Evolutionary conservation across 2,888 invertebrate species (phyloP).

Genomic region (Cosmorhoe ocellata): DNA sequence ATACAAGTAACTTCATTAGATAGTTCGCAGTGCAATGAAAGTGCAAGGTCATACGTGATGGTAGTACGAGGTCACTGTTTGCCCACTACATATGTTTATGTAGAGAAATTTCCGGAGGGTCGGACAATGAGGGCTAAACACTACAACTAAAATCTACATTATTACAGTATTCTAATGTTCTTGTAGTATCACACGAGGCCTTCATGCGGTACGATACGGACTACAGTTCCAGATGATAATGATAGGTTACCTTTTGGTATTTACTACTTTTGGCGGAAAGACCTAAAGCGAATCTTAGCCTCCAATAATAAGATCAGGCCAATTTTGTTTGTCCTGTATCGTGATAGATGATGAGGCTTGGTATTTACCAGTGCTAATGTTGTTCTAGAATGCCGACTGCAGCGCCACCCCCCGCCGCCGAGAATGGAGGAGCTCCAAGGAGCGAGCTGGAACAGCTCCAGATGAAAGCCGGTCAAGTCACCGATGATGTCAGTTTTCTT

Average conservation of each 20-base stretch:
- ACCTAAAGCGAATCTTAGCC: too few relatives aligned
- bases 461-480: constrained; percentile 90
- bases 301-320: too few relatives aligned
- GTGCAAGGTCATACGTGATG: constrained; percentile 38
- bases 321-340: too few relatives aligned
- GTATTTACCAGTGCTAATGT: constrained; percentile 7
- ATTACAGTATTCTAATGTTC: too few relatives aligned
- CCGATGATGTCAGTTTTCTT: constrained; percentile 89
- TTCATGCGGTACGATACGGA: too few relatives aligned
- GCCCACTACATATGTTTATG: constrained; percentile 1
- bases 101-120: not conserved
- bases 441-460: constrained; percentile 95
- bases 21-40: constrained; percentile 29
- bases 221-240: too few relatives aligned
- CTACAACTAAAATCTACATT: too few relatives aligned
- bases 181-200: too few relatives aligned
- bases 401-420: constrained; percentile 82
- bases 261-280: too few relatives aligned
- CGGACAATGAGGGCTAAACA: too few relatives aligned
- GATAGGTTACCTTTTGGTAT: too few relatives aligned
- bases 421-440: constrained; percentile 87
- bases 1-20: constrained; percentile 16
- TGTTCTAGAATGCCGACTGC: constrained; percentile 85
- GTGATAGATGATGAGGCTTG: too few relatives aligned
- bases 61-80: constrained; percentile 34